Conservation (phyloP, 1,140 invertebrate genomes). For the Euwallacea fornicatus region DNA sequence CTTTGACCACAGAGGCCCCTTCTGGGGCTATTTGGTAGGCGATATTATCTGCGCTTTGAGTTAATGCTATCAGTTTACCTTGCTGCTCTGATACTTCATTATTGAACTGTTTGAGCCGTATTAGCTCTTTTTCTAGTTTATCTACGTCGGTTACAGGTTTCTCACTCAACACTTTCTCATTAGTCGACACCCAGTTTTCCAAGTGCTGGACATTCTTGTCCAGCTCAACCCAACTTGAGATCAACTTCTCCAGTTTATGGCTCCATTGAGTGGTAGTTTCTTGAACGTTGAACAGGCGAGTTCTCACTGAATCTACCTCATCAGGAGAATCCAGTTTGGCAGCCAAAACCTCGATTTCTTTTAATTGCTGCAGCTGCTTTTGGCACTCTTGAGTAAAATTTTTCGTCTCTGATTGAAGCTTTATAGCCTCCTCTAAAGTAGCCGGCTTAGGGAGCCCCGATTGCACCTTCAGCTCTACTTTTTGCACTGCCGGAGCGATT, state of each 20-base stretch:
- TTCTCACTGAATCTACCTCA: slow-evolving; percentile 80
- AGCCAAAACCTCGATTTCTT: slow-evolving; percentile 69
- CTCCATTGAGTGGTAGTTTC: slow-evolving; percentile 72
- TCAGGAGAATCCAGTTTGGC: slow-evolving; percentile 73
- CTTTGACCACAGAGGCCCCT: slow-evolving; percentile 70
- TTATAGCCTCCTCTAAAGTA: slow-evolving; percentile 75
- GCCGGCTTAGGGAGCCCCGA: slow-evolving; percentile 73
- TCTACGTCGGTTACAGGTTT: slow-evolving; percentile 64
- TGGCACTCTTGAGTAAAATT: slow-evolving; percentile 75
- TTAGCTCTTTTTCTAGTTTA: slow-evolving; percentile 72
- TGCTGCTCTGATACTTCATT: slow-evolving; percentile 82
- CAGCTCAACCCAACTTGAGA: slow-evolving; percentile 78
- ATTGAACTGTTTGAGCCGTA: slow-evolving; percentile 73
- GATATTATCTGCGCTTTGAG: slow-evolving; percentile 77
- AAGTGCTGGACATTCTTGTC: slow-evolving; percentile 71
- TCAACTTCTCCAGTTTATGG: slow-evolving; percentile 76
- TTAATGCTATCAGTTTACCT: slow-evolving; percentile 75
- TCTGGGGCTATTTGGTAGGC: slow-evolving; percentile 74
- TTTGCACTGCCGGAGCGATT: slow-evolving; percentile 85
- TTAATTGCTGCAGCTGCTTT: slow-evolving; percentile 70
- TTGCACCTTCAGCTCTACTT: slow-evolving; percentile 77
- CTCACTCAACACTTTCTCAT: slow-evolving; percentile 62
- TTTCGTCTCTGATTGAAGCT: slow-evolving; percentile 70
- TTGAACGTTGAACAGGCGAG: slow-evolving; percentile 75
- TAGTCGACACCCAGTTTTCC: slow-evolving; percentile 70